Evolutionary conservation across 2,113 vertebrate species (phyloP).

Genomic region (Laticauda laticaudata): DNA sequence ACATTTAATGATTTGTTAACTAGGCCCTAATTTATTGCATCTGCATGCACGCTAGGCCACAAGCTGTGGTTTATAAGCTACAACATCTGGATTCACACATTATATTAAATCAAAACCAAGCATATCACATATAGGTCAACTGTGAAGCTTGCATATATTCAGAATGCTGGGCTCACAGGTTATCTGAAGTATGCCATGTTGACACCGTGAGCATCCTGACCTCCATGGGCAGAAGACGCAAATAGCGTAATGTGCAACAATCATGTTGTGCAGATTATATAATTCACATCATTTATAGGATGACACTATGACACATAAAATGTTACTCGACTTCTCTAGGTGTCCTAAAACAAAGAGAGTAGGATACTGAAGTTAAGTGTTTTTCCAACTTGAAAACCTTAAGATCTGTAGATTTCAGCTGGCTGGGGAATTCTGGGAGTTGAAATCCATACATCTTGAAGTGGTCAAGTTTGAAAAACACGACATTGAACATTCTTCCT

Average conservation of each 20-base stretch:
- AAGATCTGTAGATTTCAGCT: neutral
- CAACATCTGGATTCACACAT: neutral
- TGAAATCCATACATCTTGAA: neutral
- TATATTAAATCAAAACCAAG: neutral
- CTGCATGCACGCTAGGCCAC: neutral
- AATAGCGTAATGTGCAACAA: neutral
- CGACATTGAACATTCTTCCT: neutral
- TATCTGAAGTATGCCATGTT: neutral
- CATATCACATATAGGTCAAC: neutral
- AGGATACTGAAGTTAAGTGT: neutral
- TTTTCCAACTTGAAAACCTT: neutral
- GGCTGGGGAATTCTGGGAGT: neutral
- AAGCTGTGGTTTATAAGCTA: neutral
- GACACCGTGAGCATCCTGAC: neutral
- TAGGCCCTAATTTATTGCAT: neutral
- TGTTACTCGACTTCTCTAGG: neutral
- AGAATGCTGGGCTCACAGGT: neutral
- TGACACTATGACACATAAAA: neutral
- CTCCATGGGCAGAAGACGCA: neutral
- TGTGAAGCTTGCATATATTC: neutral
- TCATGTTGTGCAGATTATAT: neutral
- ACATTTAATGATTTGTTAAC: neutral
- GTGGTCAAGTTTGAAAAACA: neutral
- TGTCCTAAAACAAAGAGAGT: neutral
- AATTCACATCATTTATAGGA: neutral